Evolutionary conservation across 2,113 vertebrate species (phyloP).

Genomic region (Nanorana parkeri): DNA sequence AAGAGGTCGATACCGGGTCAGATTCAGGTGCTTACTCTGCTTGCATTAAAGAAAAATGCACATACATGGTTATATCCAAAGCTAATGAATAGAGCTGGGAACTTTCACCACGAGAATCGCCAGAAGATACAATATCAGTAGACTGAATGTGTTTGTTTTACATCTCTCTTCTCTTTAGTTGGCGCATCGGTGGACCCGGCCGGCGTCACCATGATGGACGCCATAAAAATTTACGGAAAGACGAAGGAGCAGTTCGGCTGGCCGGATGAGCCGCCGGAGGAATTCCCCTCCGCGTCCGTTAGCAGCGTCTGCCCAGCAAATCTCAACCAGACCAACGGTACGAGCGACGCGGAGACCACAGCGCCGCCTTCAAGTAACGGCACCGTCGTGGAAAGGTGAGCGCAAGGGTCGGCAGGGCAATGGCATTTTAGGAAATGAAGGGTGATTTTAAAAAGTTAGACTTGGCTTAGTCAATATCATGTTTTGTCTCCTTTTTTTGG

Average conservation of each 20-base stretch:
- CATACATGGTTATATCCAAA: too few relatives aligned
- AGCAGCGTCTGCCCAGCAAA: conserved; percentile 94
- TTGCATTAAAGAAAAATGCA: too few relatives aligned
- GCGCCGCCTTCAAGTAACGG: conserved; percentile 81
- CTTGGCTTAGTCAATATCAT: not conserved
- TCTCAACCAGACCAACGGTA: conserved; percentile 87
- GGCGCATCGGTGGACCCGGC: conserved; percentile 96
- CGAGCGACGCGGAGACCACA: conserved; percentile 81
- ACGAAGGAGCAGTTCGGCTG: conserved; percentile 99
- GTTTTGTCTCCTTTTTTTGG: conserved; percentile 62
- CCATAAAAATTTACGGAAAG: conserved; percentile 98
- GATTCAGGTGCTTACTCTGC: too few relatives aligned
- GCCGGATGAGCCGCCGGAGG: conserved; percentile 96
- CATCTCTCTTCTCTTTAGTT: conserved; percentile 73
- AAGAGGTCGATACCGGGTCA: too few relatives aligned
- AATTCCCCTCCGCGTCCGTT: conserved; percentile 92
- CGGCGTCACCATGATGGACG: conserved; percentile 98
- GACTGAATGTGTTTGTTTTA: too few relatives aligned
- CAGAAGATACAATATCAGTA: too few relatives aligned
- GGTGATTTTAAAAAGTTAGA: not conserved
- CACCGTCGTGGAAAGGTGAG: conserved; percentile 94
- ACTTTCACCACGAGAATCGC: too few relatives aligned
- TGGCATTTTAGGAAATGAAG: not conserved
- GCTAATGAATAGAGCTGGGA: too few relatives aligned
- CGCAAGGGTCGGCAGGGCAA: not conserved